Conservation (phyloP, 1,140 invertebrate species). For the Hycleus cichorii region DNA sequence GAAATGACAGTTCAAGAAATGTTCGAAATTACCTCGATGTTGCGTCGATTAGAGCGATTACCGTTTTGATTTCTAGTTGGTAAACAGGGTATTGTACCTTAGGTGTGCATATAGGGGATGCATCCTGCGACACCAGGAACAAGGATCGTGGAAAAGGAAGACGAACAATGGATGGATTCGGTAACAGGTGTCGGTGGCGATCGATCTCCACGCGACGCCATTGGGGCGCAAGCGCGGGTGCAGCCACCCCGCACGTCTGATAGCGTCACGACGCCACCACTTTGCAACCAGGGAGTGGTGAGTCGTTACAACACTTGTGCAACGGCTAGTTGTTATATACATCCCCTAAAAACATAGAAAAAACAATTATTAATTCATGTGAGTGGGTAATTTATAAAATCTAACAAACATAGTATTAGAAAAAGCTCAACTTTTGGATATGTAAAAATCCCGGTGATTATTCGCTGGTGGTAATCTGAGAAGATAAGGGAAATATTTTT, state of each 20-base stretch:
- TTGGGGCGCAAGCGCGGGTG: slow-evolving; percentile 25
- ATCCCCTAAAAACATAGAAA: too few species aligned
- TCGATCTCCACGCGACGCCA: slow-evolving; percentile 32
- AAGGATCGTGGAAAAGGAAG: neutral
- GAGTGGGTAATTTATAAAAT: too few species aligned
- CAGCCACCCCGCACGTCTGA: slow-evolving; percentile 22
- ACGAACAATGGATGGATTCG: slow-evolving; percentile 12
- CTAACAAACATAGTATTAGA: too few species aligned
- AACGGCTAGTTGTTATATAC: neutral
- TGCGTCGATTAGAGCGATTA: too few species aligned
- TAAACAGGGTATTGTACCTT: too few species aligned
- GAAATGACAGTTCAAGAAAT: too few species aligned
- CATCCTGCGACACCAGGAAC: neutral
- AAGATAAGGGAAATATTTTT: too few species aligned
- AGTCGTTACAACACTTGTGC: slow-evolving; percentile 15
- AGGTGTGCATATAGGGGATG: neutral
- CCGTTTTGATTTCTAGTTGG: too few species aligned
- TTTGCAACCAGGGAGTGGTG: slow-evolving; percentile 37
- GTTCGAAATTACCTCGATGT: too few species aligned
- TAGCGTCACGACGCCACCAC: slow-evolving; percentile 29
- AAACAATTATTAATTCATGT: too few species aligned
- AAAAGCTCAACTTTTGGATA: too few species aligned
- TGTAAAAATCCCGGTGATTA: neutral
- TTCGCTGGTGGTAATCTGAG: too few species aligned
- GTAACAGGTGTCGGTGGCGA: slow-evolving; percentile 41